Evolutionary conservation across 1,140 invertebrate genomes (phyloP), one percentile per base, ranked within the genome.

Genomic region (Nephotettix cincticeps): DNA sequence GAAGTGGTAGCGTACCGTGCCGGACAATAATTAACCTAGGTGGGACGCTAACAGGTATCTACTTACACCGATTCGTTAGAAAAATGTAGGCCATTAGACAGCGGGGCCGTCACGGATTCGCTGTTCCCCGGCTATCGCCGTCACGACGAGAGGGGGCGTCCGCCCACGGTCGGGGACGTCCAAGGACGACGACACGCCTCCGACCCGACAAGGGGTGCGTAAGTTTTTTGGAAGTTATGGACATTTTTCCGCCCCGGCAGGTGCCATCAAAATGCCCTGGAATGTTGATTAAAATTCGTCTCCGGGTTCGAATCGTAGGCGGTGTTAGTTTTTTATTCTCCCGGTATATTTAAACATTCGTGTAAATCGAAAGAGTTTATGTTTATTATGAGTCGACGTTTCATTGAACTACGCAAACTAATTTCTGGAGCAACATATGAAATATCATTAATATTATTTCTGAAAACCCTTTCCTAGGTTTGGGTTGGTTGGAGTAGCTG

Each of bases 1-100:
- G 47, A 21, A 51, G 47, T 21, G 21, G 47, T 21, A 51, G 47
- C 21, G 21, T 4, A 17, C 14, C 6, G 14, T 4, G 6, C 47
- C 4, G 21, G 47, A 4, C 47, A 6, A 51, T 51, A 51, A 51
- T 51, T 51, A 51, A 51, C 47, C 47, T 17, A 19, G 47, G 47
- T 19, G 47, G 47, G 47, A 51, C 47, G 47, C 47, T 51, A 51
- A 51, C 47, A 51, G 47, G 47, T 51, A 51, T 51, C 47, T 51
- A 51, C 47, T 51, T 51, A 51, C 47, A 51, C 14, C 47, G 47
- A 51, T 51, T 51, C 47, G n/a, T 21, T 51, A 21, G 21, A 51
- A 51, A 51, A 51, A 51, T 51, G 47, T 21, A 3, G 47, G 47
- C 47, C 19, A 51, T 51, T 51, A 51, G 47, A 51, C 47, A 11